phyloP scores from a whole-genome alignment of 2,888 invertebrate genomes.

The Meliscaeva auricollis region DNA sequence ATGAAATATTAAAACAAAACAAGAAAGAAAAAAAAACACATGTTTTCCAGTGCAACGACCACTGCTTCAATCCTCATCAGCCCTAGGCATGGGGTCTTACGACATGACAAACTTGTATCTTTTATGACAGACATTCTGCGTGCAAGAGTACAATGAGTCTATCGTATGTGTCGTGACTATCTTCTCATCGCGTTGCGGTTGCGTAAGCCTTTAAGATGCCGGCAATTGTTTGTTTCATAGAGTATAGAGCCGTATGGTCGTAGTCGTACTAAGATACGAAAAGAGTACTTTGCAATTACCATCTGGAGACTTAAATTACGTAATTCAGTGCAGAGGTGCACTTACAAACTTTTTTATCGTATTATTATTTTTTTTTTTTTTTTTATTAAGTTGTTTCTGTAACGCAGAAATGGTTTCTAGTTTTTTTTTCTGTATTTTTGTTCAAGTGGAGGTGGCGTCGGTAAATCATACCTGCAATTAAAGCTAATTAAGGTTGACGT shows the following conservation, averaged over 20 bases:
- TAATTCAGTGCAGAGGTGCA: conserved; percentile 38
- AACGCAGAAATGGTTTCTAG: not conserved
- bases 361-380: not conserved
- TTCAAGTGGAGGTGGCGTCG: conserved; percentile 19
- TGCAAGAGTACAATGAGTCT: conserved; percentile 40
- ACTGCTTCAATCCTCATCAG: conserved; percentile 7
- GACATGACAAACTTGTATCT: conserved; percentile 34
- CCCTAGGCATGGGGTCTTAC: not conserved
- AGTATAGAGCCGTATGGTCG: not conserved
- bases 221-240: conserved; percentile 54
- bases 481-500: conserved; percentile 56
- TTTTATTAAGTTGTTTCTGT: conserved; percentile 42
- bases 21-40: conserved; percentile 1
- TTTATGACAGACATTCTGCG: conserved; percentile 36
- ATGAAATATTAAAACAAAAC: not conserved
- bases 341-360: conserved; percentile 3
- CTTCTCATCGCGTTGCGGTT: conserved; percentile 63
- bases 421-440: not conserved
- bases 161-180: conserved; percentile 46
- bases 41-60: conserved; percentile 33
- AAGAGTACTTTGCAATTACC: conserved; percentile 30
- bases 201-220: conserved; percentile 68
- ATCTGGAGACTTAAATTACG: conserved; percentile 26
- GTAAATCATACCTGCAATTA: conserved; percentile 59
- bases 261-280: conserved; percentile 34